Percentiles rank a stretch among this genome's conserved stretches.
These are phyloP conservation scores for Drosophila anomelani DNA, from an alignment of 2,888 invertebrate species.

Conservation along the genomic window DNA sequence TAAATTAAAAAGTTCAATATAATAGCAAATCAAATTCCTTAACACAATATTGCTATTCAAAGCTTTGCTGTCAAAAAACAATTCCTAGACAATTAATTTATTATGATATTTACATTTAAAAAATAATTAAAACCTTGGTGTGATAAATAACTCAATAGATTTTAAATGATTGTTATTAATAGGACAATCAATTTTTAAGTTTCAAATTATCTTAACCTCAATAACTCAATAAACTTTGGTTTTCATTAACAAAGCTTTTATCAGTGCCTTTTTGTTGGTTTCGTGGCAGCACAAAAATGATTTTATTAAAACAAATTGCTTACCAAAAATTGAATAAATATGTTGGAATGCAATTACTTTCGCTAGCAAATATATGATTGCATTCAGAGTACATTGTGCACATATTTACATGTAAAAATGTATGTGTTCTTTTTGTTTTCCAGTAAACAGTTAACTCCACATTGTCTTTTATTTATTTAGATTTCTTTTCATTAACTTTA, in stretches of 20 bases:
- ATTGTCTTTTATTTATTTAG: conserved; percentile 48
- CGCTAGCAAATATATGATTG: conserved; percentile 12
- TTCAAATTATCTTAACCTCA: background rate
- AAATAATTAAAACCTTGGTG: background rate
- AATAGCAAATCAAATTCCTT: too few relatives aligned
- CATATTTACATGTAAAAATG: background rate
- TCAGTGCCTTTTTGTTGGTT: background rate
- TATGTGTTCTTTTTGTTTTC: conserved; percentile 14
- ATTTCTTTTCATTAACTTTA: conserved; percentile 50
- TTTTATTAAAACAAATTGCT: conserved; percentile 20
- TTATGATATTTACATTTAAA: background rate
- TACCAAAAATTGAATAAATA: conserved; percentile 15
- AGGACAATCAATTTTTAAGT: background rate
- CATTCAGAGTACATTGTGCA: background rate
- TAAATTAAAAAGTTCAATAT: background rate
- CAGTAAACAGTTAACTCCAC: conserved; percentile 31
- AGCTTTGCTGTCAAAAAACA: background rate
- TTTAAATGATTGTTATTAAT: background rate
- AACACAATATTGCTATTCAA: background rate
- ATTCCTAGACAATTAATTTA: background rate
- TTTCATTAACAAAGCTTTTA: background rate
- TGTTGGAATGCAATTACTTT: conserved; percentile 16
- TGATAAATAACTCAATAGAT: background rate
- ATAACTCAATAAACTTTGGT: background rate
- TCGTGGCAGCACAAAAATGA: background rate